Percentiles rank a stretch among this genome's conserved stretches.
These are phyloP conservation scores for Rhodeus uyekii DNA, from an alignment of 2,797 vertebrate species.

Conservation along the genomic window DNA sequence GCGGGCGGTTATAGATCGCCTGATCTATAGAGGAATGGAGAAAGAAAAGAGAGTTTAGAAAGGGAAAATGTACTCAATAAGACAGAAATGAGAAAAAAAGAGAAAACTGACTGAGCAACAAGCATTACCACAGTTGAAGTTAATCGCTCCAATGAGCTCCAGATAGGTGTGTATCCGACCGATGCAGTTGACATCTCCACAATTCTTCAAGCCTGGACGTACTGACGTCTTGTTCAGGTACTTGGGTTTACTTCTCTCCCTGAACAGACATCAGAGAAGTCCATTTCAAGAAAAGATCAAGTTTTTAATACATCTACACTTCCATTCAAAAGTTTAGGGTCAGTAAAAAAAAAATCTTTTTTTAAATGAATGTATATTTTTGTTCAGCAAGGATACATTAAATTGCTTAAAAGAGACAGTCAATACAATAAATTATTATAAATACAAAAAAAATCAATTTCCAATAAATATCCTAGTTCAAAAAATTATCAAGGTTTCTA, in stretches of 20 bases:
- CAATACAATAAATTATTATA: background rate
- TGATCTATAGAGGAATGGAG: constrained; percentile 77
- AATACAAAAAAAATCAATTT: no score
- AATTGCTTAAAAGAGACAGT: background rate
- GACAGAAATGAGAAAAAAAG: background rate
- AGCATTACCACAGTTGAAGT: constrained; percentile 91
- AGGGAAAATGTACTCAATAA: background rate
- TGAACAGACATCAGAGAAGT: constrained; percentile 55
- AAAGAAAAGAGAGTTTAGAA: background rate
- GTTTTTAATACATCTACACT: background rate
- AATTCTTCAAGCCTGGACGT: constrained; percentile 96
- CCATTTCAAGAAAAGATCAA: background rate
- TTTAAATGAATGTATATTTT: background rate
- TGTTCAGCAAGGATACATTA: background rate
- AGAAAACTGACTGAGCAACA: background rate
- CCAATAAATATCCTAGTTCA: no score
- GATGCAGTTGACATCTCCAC: constrained; percentile 98
- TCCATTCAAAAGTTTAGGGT: background rate
- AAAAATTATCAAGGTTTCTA: no score
- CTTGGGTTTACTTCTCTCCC: constrained; percentile 90
- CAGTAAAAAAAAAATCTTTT: background rate
- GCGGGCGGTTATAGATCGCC: constrained; percentile 92
- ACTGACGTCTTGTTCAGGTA: constrained; percentile 99
- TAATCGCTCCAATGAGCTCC: constrained; percentile 95
- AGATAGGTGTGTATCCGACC: constrained; percentile 96